These are phyloP conservation scores for Ypsolopha scabrella DNA, from an alignment of 2,888 invertebrate species.

Conservation along the genomic window DNA sequence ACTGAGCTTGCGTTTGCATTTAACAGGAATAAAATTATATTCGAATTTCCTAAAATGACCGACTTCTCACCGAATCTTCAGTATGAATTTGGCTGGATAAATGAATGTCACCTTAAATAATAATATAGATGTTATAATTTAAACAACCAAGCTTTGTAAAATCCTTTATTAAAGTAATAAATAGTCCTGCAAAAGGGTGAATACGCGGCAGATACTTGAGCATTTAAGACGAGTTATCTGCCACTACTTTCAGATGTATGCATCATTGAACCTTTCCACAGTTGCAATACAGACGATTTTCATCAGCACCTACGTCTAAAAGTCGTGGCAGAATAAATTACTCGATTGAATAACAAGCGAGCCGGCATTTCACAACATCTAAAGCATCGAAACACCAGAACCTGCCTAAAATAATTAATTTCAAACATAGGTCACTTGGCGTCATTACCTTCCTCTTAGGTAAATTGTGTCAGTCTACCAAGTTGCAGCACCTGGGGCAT, in stretches of 20 bases:
- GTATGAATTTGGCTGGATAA: no score
- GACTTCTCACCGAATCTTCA: no score
- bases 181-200: conserved; percentile 60
- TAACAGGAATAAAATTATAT: no score
- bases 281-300: background rate
- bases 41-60: no score
- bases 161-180: conserved; percentile 67
- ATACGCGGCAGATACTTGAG: conserved; percentile 49
- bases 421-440: conserved; percentile 4
- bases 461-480: no score
- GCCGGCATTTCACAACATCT: conserved; percentile 31
- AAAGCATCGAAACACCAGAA: conserved; percentile 42
- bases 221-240: conserved; percentile 22
- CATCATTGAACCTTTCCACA: no score
- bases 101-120: no score
- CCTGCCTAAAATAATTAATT: conserved; percentile 32
- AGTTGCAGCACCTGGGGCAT: no score
- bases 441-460: background rate
- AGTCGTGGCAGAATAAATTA: no score
- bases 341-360: background rate
- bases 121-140: no score
- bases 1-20: no score
- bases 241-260: no score
- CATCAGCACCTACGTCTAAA: background rate
- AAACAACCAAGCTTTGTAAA: conserved; percentile 27